Base-by-base conservation (phyloP, 1,140 invertebrate genomes). In the Nixonia krombeini region DNA sequence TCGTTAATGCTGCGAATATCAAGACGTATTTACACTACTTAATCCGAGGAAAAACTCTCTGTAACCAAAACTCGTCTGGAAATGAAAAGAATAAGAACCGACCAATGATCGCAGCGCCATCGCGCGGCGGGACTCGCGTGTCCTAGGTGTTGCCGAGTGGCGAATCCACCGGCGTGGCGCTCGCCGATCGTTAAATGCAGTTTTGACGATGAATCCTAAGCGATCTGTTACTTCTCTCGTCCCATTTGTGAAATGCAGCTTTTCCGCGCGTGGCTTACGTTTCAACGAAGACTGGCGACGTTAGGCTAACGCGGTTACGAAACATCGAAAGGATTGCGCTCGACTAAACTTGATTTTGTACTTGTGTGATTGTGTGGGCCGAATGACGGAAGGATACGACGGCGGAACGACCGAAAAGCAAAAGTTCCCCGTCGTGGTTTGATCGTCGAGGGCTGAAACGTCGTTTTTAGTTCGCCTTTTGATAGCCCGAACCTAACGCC, bases 21-120 rank as follows among this genome's bases (percentile, higher is more conserved):
- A 80, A 81, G 78, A 81, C 84, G 80, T 85, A 85, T 84, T 82
- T 85, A 85, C 83, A 82, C 78, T 82, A 83, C 78, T 81, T 82
- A 82, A 82, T 84, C 78, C 79, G 81, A 82, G 81, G 81, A 80
- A 81, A 82, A 83, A 84, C 72, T 79, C 73, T 80, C 81, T 84
- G 82, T 83, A 84, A 85, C 80, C 72, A 68, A 84, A 85, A 82
- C 75, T 73, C 58, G 73, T 74, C 57, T 71, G 66, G 63, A 6
- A 64, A 72, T 65, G 42, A 0, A 61, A 71, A 71, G 49, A 25
- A 12, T 66, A 55, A 46, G 59, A 74, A 73, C 65, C 76, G 78
- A 80, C 70, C 73, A 76, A 81, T 76, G 69, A 80, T 81, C 79
- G 79, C 75, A 70, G 68, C 70, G 70, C 73, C 44, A 49, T 67